A percentile compares a stretch with the other conserved stretches of the same genome.
Conservation (phyloP, 2,113 vertebrate species). For the Nestor notabilis region DNA sequence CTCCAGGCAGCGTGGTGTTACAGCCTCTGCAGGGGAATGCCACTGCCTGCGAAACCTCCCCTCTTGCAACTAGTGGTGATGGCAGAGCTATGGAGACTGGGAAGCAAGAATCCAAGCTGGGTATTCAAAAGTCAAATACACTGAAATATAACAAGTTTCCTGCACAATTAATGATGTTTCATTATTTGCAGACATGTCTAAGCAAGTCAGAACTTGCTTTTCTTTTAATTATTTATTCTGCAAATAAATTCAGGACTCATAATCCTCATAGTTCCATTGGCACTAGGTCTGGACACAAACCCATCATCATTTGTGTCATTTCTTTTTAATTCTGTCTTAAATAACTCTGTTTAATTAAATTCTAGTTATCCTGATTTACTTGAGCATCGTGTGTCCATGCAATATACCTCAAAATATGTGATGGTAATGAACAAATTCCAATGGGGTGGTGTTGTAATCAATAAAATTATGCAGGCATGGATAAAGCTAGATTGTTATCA, state of each 20-base stretch:
- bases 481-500: neutral
- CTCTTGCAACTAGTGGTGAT: conserved; percentile 20
- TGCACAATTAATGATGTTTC: neutral
- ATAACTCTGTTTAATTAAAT: neutral
- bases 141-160: neutral
- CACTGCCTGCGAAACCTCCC: neutral
- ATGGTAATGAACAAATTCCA: neutral
- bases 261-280: rapidly evolving
- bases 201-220: neutral
- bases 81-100: neutral
- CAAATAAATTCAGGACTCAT: neutral
- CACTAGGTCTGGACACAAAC: neutral
- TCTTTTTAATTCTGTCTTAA: neutral
- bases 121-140: neutral
- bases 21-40: neutral
- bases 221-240: neutral
- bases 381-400: rapidly evolving
- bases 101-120: neutral
- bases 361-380: neutral
- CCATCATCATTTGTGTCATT: neutral
- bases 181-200: neutral
- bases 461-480: neutral
- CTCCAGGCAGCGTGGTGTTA: conserved; percentile 12
- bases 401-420: neutral
- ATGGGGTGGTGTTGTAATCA: neutral